Evolutionary conservation across 23 tunicate species (phyloP), one percentile per base, ranked within the genome.

Genomic region (Pegea sp.): DNA sequence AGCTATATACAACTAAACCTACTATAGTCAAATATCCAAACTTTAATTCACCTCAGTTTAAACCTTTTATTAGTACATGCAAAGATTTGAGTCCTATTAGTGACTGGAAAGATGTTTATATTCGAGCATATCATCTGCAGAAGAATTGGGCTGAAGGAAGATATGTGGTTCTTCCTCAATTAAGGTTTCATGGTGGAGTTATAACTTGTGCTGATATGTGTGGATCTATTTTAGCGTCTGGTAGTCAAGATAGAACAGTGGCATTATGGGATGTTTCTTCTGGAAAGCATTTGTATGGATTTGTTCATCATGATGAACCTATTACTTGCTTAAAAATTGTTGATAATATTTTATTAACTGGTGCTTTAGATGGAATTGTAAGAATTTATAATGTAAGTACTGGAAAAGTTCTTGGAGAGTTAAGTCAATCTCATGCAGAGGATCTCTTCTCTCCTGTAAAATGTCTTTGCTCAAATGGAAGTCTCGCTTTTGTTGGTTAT

Each of bases 101-200:
- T 61, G 71, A 75, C 56, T 80, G 93, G 93, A 80, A 80, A 62
- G 93, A 71, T 57, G 67, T 80, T 33, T 80, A 63, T 54, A 62
- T 80, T 29, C 79, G 93, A 28, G 93, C 93, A 28, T 44, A 49
- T 27, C 93, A 80, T 66, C 52, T 80, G 26, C 62, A 80, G 28
- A 56, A 66, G 5, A 80, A 80, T 31, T 80, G 93, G 93, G 74
- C 66, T 2, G 61, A 69, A 31, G 93, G 93, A 57, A 38, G 93
- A 38, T 80, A 80, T 42, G 63, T 75, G 27, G 93, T 80, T 29
- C 43, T 67, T 27, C 93, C 93, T 42, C 80, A 79, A 7, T 46
- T 80, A 60, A 58, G 79, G 8, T 69, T 74, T 2, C 93, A 80
- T 51, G 71, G 71, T 61, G 79, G 66, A 49, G 48, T 79, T 7